phyloP scores from a whole-genome alignment of 2,797 vertebrate species.

The Botia kubotai region DNA sequence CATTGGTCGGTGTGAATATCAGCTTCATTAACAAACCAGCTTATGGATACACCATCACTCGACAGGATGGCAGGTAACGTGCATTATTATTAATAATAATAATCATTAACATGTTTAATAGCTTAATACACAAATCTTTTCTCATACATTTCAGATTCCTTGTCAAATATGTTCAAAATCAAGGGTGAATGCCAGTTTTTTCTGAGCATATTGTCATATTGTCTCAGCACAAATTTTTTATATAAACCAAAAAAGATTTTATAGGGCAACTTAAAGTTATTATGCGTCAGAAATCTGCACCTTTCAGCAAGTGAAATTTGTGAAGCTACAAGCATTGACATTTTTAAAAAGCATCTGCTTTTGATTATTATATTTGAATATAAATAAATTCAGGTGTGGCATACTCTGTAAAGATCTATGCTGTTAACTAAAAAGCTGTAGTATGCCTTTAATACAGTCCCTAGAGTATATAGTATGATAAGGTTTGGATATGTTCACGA shows the following conservation, averaged over 20 bases:
- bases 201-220: background rate
- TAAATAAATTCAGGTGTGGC: background rate
- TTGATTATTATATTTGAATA: background rate
- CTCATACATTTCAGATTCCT: background rate
- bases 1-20: constrained; percentile 96
- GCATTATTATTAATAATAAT: background rate
- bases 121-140: constrained; percentile 2
- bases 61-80: constrained; percentile 94
- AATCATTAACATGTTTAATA: background rate
- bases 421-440: too few relatives aligned
- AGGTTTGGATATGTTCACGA: too few relatives aligned
- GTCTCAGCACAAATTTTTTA: too few relatives aligned
- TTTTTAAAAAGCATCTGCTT: background rate
- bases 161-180: background rate
- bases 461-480: too few relatives aligned
- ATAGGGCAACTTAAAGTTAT: background rate
- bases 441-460: too few relatives aligned
- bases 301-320: background rate
- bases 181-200: background rate
- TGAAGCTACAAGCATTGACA: background rate
- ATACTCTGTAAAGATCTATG: too few relatives aligned
- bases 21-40: constrained; percentile 92
- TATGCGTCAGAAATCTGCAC: background rate
- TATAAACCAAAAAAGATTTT: background rate
- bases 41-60: constrained; percentile 93